Base-by-base conservation (phyloP, 2,888 invertebrate species). In the Mesochorus sp. region DNA sequence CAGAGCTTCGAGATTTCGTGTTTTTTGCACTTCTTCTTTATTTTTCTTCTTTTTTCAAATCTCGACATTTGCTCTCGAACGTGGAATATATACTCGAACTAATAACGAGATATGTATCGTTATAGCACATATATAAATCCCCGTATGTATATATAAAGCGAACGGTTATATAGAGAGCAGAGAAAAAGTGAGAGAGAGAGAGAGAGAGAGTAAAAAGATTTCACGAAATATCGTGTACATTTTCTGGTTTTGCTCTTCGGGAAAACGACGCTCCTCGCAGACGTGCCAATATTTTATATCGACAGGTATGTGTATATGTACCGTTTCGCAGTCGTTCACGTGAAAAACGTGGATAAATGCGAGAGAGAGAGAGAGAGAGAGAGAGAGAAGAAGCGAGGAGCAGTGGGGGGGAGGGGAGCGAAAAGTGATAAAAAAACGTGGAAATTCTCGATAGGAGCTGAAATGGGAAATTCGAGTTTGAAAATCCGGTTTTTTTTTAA, bases 221-320 rank as follows among this genome's bases (percentile, higher is more conserved):
- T 72, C 53, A 72, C 61, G 51, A 67, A 53, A 44, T 55, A 61
- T 53, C 62, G 34, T 47, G 64, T 73, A 64, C 67, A 61, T 62
- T 70, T 55, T 62, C 67, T 68, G 39, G 62, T 68, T 44, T 62
- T 73, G 14, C 24, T 42, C 67, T 53, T 39, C 59, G 51, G 8
- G 4, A 14, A 4, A 12, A 1, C 28, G 10, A 4, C 28, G 26
- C 37, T 19, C 37, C 0, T 21, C 71, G 31, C 57, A 76, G 76
- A 71, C 78, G 79, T 76, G 71, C 75, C 80, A 82, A 77, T 74
- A 81, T 79, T 77, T 77, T 68, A 71, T 79, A 81, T 77, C 70
- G 81, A 81, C 81, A 79, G 80, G 47, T 26, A 47, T 10, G 53
- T 14, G 26, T 28, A 3, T 17, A n/a, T 67, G 44, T 68, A 57